These are phyloP conservation scores for Horisme vitalbata DNA, from an alignment of 2,888 invertebrate species.

Conservation along the genomic window DNA sequence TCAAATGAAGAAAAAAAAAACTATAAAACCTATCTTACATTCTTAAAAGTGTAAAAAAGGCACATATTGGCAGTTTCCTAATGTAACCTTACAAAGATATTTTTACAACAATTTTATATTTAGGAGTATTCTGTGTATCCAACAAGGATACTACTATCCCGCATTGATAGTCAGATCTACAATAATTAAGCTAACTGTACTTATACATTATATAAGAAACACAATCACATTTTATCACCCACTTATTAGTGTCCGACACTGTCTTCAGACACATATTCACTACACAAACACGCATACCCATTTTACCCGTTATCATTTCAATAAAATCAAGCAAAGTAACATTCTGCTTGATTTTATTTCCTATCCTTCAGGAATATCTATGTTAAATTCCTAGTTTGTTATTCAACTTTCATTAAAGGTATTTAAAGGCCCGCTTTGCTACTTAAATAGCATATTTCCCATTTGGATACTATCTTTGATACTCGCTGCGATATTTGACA, in stretches of 20 bases:
- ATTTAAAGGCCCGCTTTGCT: not conserved
- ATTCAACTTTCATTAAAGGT: not conserved
- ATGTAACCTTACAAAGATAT: conserved; percentile 50
- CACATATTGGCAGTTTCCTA: conserved; percentile 78
- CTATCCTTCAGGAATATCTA: conserved; percentile 16
- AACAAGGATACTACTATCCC: conserved; percentile 32
- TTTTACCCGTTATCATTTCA: conserved; percentile 58
- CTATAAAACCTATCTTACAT: conserved; percentile 45
- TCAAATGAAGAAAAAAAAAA: conserved; percentile 46
- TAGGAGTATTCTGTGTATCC: conserved; percentile 59
- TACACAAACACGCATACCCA: conserved; percentile 62
- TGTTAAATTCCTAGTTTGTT: not conserved
- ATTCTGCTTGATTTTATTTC: conserved; percentile 61
- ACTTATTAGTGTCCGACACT: conserved; percentile 49
- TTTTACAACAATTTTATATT: conserved; percentile 69
- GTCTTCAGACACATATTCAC: conserved; percentile 68
- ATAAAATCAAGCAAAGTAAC: conserved; percentile 59
- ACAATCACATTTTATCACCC: conserved; percentile 83
- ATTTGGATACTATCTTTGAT: conserved; percentile 1
- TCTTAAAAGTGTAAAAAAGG: conserved; percentile 72
- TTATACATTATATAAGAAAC: conserved; percentile 71
- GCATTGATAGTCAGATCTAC: conserved; percentile 52
- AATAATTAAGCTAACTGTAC: conserved; percentile 61
- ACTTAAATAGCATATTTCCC: not conserved
- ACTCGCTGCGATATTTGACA: conserved; percentile 27